A percentile compares a stretch with the other conserved stretches of the same genome.
Evolutionary conservation across 2,888 invertebrate genomes (phyloP).

Genomic region (Chydorus sphaericus): DNA sequence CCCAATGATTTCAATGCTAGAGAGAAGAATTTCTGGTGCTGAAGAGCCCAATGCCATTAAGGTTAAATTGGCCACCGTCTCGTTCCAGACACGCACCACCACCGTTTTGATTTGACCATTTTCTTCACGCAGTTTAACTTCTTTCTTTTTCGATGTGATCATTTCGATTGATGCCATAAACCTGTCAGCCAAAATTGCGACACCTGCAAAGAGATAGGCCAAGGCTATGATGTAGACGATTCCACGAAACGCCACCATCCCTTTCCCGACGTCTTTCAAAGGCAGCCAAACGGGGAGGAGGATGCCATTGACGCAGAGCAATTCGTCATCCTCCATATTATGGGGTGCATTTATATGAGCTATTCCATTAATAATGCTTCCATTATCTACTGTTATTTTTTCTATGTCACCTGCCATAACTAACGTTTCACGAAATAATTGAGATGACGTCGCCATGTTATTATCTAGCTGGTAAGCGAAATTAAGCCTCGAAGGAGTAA

Average conservation of each 20-base stretch:
- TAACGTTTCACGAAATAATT: too few relatives aligned
- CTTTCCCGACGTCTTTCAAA: constrained; percentile 50
- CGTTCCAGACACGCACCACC: constrained; percentile 94
- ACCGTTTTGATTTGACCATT: constrained; percentile 73
- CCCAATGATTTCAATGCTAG: constrained; percentile 94
- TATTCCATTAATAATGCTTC: too few relatives aligned
- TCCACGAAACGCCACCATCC: constrained; percentile 71
- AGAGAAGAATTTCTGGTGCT: constrained; percentile 93
- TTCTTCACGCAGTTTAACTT: constrained; percentile 63
- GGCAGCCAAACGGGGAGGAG: constrained; percentile 80
- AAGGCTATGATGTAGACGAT: constrained; percentile 75
- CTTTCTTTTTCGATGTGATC: constrained; percentile 92
- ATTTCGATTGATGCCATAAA: constrained; percentile 99
- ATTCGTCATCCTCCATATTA: too few relatives aligned
- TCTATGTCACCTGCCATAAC: too few relatives aligned
- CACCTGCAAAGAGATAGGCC: constrained; percentile 92
- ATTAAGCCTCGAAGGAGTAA: too few relatives aligned
- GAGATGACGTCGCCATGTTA: too few relatives aligned
- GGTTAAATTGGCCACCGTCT: constrained; percentile 95
- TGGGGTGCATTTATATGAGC: too few relatives aligned
- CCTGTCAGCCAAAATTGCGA: constrained; percentile 94
- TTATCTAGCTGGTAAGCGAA: too few relatives aligned
- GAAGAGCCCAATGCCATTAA: constrained; percentile 97
- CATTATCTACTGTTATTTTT: too few relatives aligned
- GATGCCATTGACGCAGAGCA: constrained; percentile 63